Percentiles rank a stretch among this genome's conserved stretches.
Conservation (phyloP, 1,140 invertebrate genomes). For the Nixonia krombeini region DNA sequence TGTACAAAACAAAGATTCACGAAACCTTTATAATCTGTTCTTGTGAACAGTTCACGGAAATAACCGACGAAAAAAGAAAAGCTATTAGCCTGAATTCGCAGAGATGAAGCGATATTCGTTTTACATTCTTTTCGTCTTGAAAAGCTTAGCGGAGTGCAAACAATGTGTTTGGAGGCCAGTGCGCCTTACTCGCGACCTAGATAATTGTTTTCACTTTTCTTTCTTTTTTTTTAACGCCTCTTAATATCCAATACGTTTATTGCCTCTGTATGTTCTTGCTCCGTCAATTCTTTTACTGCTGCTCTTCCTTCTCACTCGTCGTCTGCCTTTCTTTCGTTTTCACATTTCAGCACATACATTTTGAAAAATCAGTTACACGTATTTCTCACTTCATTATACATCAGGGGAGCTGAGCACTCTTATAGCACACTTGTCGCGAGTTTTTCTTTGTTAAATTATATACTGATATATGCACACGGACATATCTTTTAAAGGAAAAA, state of each 20-base stretch:
- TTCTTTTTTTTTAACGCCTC: no score
- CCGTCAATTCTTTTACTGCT: constrained; percentile 50
- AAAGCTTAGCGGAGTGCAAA: constrained; percentile 81
- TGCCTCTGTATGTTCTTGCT: constrained; percentile 49
- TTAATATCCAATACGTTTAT: constrained; percentile 14
- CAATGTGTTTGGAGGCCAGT: constrained; percentile 91
- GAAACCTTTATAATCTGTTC: no score
- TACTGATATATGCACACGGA: no score
- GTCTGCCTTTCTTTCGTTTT: constrained; percentile 21
- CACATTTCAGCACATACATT: constrained; percentile 17
- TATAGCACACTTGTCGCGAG: no score
- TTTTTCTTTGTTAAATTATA: no score
- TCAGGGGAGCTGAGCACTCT: no score
- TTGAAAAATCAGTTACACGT: background rate
- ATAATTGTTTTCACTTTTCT: constrained; percentile 40
- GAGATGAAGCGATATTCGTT: constrained; percentile 3
- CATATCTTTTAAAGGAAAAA: no score
- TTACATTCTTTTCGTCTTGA: constrained; percentile 10
- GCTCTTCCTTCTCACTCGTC: constrained; percentile 35
- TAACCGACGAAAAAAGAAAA: background rate
- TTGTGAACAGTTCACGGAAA: background rate
- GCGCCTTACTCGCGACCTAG: constrained; percentile 66
- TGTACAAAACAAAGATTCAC: no score
- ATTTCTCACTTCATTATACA: no score
- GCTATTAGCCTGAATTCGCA: no score